Percentiles rank a stretch among this genome's conserved stretches.
These are phyloP conservation scores for Spialia ferax DNA, from an alignment of 2,888 invertebrate species.

Conservation along the genomic window DNA sequence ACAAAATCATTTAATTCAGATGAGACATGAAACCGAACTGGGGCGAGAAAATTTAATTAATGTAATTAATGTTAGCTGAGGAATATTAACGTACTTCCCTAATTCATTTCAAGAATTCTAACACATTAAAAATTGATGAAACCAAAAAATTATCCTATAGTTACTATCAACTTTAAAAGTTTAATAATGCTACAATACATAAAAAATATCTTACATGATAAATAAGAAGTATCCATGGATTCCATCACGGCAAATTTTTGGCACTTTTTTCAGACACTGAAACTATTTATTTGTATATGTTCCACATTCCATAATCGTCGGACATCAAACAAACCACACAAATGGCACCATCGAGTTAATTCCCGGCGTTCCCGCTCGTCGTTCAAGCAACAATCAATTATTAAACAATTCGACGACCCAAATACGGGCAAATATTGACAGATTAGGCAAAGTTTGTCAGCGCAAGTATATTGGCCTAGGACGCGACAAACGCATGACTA, in stretches of 20 bases:
- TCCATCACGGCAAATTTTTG: constrained; percentile 29
- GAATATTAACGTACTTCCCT: constrained; percentile 3
- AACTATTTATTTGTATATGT: constrained; percentile 19
- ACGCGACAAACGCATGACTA: constrained; percentile 51
- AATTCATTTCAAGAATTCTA: too few species aligned
- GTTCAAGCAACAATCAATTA: constrained; percentile 47
- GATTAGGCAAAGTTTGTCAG: constrained; percentile 56
- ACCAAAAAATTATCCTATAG: too few species aligned
- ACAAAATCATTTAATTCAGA: background rate
- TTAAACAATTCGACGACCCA: constrained; percentile 56
- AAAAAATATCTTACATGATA: constrained; percentile 44
- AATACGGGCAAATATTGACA: constrained; percentile 66
- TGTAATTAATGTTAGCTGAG: background rate
- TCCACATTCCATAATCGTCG: constrained; percentile 30
- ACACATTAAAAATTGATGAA: too few species aligned
- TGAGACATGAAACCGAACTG: background rate
- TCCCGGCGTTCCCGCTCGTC: constrained; percentile 20
- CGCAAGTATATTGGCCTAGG: constrained; percentile 51
- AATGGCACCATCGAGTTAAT: constrained; percentile 30
- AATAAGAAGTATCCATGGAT: constrained; percentile 39
- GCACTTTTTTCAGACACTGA: constrained; percentile 13
- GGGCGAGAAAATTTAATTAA: background rate
- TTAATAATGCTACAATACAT: too few species aligned
- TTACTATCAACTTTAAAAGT: too few species aligned
- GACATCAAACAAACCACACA: constrained; percentile 43